phyloP scores from a whole-genome alignment of 2,797 vertebrate genomes.

The Molossus molossus region DNA sequence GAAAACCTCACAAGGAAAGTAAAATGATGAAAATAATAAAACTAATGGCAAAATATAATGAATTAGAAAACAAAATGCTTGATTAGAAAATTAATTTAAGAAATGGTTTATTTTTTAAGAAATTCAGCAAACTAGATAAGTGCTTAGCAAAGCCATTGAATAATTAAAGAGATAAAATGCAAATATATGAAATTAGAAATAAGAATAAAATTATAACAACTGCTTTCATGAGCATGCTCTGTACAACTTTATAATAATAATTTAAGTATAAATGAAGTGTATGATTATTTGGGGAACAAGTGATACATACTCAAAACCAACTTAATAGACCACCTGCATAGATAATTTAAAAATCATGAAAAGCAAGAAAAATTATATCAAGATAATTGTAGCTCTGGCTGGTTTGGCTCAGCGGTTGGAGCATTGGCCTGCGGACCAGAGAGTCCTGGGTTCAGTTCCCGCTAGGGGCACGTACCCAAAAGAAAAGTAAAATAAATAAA shows the following conservation, averaged over 20 bases:
- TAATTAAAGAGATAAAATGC: conserved; percentile 36
- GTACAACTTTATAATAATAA: conserved; percentile 37
- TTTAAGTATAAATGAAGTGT: conserved; percentile 39
- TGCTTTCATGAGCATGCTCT: background rate
- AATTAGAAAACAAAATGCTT: conserved; percentile 37
- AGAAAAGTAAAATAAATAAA: too few relatives aligned
- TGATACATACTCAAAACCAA: background rate
- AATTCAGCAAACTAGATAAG: conserved; percentile 29
- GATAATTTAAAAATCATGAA: background rate
- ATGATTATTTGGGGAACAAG: background rate
- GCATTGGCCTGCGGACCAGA: too few relatives aligned
- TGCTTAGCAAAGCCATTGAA: background rate
- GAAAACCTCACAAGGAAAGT: background rate
- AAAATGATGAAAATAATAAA: conserved; percentile 59
- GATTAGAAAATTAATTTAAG: conserved; percentile 2
- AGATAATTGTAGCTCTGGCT: background rate
- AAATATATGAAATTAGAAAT: conserved; percentile 46
- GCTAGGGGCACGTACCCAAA: too few relatives aligned
- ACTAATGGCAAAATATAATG: background rate
- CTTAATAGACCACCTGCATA: background rate
- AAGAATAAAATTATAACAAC: conserved; percentile 26
- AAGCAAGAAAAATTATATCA: conserved; percentile 2
- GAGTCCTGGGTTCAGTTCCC: too few relatives aligned
- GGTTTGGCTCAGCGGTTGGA: too few relatives aligned
- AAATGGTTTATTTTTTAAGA: background rate